A percentile compares a stretch with the other conserved stretches of the same genome.
Evolutionary conservation across 2,888 invertebrate genomes (phyloP).

Genomic region (Dichetophora obliterata): DNA sequence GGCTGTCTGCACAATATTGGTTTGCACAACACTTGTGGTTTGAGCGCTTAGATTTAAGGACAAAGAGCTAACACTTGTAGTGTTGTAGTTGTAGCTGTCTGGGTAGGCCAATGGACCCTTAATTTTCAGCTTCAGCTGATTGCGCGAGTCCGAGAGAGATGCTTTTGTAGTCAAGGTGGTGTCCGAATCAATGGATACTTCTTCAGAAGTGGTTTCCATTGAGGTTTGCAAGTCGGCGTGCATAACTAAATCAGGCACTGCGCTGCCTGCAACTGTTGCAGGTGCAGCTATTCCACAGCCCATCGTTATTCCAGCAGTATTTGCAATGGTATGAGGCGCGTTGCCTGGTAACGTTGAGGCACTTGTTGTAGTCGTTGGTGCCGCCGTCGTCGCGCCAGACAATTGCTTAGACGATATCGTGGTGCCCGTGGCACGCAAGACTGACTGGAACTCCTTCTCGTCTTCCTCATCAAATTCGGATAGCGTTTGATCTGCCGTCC

Average conservation of each 20-base stretch:
- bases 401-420: conserved; percentile 56
- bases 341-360: conserved; percentile 43
- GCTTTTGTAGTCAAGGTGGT: conserved; percentile 76
- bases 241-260: conserved; percentile 59
- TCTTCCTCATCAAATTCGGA: conserved; percentile 84
- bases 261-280: conserved; percentile 47
- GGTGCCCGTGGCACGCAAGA: conserved; percentile 74
- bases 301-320: conserved; percentile 23
- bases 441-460: conserved; percentile 81
- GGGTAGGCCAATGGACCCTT: conserved; percentile 87
- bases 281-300: neutral
- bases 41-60: conserved; percentile 42
- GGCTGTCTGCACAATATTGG: conserved; percentile 57
- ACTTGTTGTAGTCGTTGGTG: neutral
- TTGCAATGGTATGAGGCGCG: conserved; percentile 19
- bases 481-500: conserved; percentile 78
- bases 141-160: conserved; percentile 83
- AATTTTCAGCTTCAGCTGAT: conserved; percentile 90
- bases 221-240: conserved; percentile 64
- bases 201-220: conserved; percentile 69
- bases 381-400: conserved; percentile 33
- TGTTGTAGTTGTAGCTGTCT: conserved; percentile 75
- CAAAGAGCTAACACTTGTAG: conserved; percentile 68
- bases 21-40: conserved; percentile 54
- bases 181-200: conserved; percentile 70